Base-by-base conservation (phyloP, 2,797 vertebrate genomes). In the Pelochelys cantorii region DNA sequence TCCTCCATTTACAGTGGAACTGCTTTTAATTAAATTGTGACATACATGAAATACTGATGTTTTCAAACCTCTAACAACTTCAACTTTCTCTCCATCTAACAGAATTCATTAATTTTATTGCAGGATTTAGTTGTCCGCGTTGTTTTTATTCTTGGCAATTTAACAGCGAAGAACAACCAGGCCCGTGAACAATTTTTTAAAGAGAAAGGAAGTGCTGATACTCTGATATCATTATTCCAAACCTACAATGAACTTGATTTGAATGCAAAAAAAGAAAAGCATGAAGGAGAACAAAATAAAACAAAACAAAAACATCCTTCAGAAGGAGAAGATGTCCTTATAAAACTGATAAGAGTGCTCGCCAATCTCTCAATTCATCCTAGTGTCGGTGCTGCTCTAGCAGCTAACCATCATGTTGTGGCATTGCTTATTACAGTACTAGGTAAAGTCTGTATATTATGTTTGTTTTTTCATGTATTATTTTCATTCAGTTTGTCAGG, bases 91-190 rank as follows among this genome's bases (percentile, higher is more conserved):
- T n/a, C 0, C 1, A 11, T 84, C 9, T 95, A 95, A 97, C 65
- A 4, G 20, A 25, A 2, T 86, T 94, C 87, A 25, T 95, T 91
- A 88, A 37, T 89, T 96, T 92, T 87, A 52, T 95, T 96, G 80
- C 97, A 99, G 99, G 99, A 99, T 97, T 97, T 99, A 79, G 98
- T 99, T 13, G 96, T 99, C 78, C 99, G 98, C 71, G 97, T 99
- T 85, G 94, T 99, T 90, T 99, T 99, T 97, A 98, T 98, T 83
- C 98, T 99, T 75, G 99, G 99, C 90, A 99, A 99, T 97, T 98
- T 99, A 97, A 99, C 98, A 5, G 98, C 98, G 52, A 98, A 98
- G 93, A 98, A 97, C 81, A 96, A 98, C 27, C 97, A 97, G 82
- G 98, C 99, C 55, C 98, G 98, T 10, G 98, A 97, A 96, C 97